phyloP scores from a whole-genome alignment of 2,888 invertebrate species.

The Endotricha flammealis region DNA sequence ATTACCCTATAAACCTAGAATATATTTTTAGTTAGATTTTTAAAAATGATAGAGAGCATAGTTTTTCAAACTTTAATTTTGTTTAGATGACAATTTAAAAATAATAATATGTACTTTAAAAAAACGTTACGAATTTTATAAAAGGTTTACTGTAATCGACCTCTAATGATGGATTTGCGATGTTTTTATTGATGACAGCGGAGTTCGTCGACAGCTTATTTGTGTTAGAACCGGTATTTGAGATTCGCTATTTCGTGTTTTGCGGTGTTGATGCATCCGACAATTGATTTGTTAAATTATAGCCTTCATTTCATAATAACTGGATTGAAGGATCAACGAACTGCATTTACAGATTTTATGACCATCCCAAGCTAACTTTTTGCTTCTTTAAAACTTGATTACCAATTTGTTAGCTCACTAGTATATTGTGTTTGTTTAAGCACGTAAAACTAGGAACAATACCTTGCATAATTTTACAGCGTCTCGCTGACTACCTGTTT shows the following conservation, averaged over 20 bases:
- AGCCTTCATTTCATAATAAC: slow-evolving; percentile 28
- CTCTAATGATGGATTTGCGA: neutral
- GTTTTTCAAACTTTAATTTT: too few species aligned
- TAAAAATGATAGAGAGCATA: too few species aligned
- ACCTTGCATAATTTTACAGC: neutral
- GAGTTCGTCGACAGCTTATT: slow-evolving; percentile 59
- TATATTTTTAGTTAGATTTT: too few species aligned
- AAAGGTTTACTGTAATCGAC: slow-evolving; percentile 13
- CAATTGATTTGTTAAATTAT: slow-evolving; percentile 42
- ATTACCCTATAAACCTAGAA: slow-evolving; percentile 49
- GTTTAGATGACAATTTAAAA: too few species aligned
- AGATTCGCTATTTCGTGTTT: slow-evolving; percentile 23
- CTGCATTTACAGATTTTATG: slow-evolving; percentile 15
- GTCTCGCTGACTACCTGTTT: neutral
- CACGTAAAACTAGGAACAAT: slow-evolving; percentile 1
- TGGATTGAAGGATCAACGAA: slow-evolving; percentile 24
- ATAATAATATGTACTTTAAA: neutral
- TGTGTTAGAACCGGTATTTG: slow-evolving; percentile 56
- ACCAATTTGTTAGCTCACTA: neutral
- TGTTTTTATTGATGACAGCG: slow-evolving; percentile 23
- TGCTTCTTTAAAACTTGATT: neutral
- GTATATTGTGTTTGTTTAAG: neutral
- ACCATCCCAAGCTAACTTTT: neutral
- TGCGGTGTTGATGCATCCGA: slow-evolving; percentile 34
- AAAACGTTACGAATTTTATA: neutral